Conservation (phyloP, 2,113 vertebrate species). For the Arizona elegans region DNA sequence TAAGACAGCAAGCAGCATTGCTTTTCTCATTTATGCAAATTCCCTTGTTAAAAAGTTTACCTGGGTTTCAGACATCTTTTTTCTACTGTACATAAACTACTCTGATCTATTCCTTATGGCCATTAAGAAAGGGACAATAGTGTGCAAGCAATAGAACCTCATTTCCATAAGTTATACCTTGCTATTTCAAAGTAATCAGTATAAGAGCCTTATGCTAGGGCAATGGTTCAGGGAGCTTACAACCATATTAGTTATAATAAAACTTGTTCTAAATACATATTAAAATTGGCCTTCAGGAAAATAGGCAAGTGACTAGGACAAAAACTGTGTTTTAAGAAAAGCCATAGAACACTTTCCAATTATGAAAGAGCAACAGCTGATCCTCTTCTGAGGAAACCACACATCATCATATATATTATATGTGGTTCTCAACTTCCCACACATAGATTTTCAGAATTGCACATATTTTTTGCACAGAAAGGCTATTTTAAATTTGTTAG, state of each 20-base stretch:
- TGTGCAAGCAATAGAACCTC: background rate
- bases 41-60: background rate
- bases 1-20: background rate
- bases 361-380: conserved; percentile 64
- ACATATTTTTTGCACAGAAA: conserved; percentile 64
- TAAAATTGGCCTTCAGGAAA: background rate
- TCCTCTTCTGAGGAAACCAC: conserved; percentile 69
- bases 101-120: background rate
- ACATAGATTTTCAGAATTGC: conserved; percentile 66
- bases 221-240: background rate
- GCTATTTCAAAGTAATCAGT: background rate
- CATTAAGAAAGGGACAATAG: background rate
- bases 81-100: background rate
- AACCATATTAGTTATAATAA: background rate
- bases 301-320: background rate
- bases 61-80: background rate
- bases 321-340: background rate
- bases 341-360: conserved; percentile 47
- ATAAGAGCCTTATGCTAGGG: background rate
- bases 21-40: background rate
- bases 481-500: conserved; percentile 69
- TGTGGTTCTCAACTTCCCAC: conserved; percentile 57
- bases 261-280: background rate
- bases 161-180: background rate
- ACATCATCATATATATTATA: conserved; percentile 66